These are phyloP conservation scores for Phainopepla nitens DNA, from an alignment of 2,113 vertebrate species.

Conservation along the genomic window DNA sequence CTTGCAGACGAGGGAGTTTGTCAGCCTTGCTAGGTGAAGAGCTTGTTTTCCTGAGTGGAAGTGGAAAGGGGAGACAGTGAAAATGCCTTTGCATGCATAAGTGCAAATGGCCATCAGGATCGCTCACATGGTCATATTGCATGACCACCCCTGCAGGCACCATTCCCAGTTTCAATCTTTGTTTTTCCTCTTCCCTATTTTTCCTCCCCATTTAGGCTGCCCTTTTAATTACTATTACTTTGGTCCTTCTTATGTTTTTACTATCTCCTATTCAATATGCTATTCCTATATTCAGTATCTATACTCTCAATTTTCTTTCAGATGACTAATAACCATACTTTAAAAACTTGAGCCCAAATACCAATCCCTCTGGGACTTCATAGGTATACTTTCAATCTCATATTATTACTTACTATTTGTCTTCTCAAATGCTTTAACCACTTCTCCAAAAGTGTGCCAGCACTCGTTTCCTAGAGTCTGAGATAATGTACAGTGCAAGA, in stretches of 20 bases:
- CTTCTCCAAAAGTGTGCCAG: neutral
- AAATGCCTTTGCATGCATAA: fast-evolving
- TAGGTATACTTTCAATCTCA: fast-evolving
- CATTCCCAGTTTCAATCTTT: neutral
- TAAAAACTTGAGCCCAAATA: neutral
- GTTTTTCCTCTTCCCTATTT: neutral
- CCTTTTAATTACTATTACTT: neutral
- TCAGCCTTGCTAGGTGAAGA: neutral
- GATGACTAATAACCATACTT: neutral
- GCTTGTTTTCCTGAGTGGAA: neutral
- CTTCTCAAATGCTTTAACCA: neutral
- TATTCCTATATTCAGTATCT: neutral
- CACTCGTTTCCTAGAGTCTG: fast-evolving
- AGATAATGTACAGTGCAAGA: neutral
- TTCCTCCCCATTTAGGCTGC: neutral
- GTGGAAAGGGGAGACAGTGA: neutral
- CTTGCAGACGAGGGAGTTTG: neutral
- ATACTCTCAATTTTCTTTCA: neutral
- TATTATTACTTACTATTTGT: neutral
- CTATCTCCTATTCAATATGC: neutral
- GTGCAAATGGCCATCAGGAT: neutral
- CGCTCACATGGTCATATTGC: fast-evolving
- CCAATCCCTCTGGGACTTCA: neutral
- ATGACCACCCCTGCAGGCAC: fast-evolving
- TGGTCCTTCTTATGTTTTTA: neutral